These are phyloP conservation scores for Hyperoplus immaculatus DNA, from an alignment of 2,797 vertebrate genomes.

Conservation along the genomic window DNA sequence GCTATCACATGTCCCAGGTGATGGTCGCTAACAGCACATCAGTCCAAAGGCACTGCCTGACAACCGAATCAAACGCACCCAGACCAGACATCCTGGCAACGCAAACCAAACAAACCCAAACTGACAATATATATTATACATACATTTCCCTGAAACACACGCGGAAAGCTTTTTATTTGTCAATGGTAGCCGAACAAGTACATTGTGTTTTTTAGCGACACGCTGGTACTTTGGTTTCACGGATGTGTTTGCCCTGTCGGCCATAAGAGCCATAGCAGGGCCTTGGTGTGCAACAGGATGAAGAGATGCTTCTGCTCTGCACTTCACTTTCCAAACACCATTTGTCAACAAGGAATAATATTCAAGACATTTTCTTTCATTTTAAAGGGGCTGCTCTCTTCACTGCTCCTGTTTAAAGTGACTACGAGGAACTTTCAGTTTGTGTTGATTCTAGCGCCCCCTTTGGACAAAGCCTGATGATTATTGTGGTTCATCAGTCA, in stretches of 20 bases:
- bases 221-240: neutral
- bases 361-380: neutral
- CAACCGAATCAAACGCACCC: slow-evolving; percentile 85
- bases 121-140: slow-evolving; percentile 61
- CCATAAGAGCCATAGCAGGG: slow-evolving; percentile 27
- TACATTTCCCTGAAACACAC: slow-evolving; percentile 77
- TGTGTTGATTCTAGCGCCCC: too few relatives aligned
- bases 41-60: slow-evolving; percentile 90
- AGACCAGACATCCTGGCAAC: slow-evolving; percentile 83
- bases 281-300: neutral
- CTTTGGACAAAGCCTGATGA: neutral
- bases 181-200: slow-evolving; percentile 35
- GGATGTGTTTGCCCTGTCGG: slow-evolving; percentile 7
- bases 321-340: slow-evolving; percentile 10
- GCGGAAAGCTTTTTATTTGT: slow-evolving; percentile 39
- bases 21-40: slow-evolving; percentile 92
- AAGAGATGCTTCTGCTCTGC: neutral
- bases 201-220: slow-evolving; percentile 42
- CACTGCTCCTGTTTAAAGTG: neutral
- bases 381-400: neutral
- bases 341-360: slow-evolving; percentile 33
- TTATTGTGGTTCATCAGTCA: neutral
- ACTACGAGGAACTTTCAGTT: neutral
- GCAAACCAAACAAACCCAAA: slow-evolving; percentile 75
- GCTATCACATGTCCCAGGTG: slow-evolving; percentile 99